These are phyloP conservation scores for Apostichopus californicus DNA, from an alignment of 35 echinoderm and acorn worm species.

Conservation along the genomic window DNA sequence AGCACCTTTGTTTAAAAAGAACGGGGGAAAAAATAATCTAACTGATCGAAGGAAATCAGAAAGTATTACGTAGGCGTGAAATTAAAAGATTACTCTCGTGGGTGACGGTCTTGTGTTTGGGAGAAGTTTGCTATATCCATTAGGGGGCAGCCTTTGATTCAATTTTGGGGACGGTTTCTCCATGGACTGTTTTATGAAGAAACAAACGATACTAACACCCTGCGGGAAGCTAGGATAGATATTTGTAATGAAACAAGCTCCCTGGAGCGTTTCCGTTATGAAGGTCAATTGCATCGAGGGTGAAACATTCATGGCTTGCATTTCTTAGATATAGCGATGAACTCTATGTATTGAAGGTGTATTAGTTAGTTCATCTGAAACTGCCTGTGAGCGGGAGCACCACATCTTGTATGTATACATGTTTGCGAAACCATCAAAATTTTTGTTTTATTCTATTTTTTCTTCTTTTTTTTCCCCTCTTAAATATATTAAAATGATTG, in stretches of 20 bases:
- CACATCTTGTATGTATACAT: too few species aligned
- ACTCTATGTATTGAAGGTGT: too few species aligned
- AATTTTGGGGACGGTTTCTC: conserved; percentile 8
- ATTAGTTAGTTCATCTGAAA: too few species aligned
- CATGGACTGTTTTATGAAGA: neutral
- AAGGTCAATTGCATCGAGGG: too few species aligned
- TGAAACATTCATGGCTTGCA: too few species aligned
- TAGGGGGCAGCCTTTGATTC: neutral
- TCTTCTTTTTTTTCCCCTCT: too few species aligned
- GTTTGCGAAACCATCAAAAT: too few species aligned
- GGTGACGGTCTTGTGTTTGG: neutral
- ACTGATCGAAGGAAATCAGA: neutral
- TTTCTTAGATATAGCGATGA: too few species aligned
- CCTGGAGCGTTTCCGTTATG: neutral
- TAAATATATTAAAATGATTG: too few species aligned
- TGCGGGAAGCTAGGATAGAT: neutral
- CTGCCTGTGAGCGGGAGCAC: too few species aligned
- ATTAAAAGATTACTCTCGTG: neutral
- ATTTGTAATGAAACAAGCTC: neutral
- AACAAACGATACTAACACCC: neutral
- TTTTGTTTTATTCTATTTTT: too few species aligned
- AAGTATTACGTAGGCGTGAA: neutral
- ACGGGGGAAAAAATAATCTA: neutral
- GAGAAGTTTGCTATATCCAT: neutral
- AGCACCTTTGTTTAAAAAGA: neutral